Evolutionary conservation across 2,113 vertebrate genomes (phyloP), one percentile per base, ranked within the genome.

Genomic region (Morone chrysops): DNA sequence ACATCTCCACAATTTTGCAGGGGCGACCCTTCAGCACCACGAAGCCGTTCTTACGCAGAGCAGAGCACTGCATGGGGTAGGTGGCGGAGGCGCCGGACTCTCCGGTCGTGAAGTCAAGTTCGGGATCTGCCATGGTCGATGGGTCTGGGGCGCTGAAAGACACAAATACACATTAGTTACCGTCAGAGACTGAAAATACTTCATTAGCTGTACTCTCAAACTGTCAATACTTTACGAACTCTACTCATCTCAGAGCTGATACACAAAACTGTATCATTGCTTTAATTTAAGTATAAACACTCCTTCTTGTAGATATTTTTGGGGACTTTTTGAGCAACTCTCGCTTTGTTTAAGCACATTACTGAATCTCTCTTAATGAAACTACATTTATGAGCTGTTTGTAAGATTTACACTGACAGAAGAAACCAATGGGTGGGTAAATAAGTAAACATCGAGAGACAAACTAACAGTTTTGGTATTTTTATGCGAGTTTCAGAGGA

Each of bases 1-100:
- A 97, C 98, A 99, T 99, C 93, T 99, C 98, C 47, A 99, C 98
- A 79, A 99, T 99, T 93, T 98, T 99, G 95, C 98, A 99, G 65
- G 98, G 98, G 75, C 96, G 96, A 9, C 97, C 96, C 94, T 98
- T 99, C 90, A 99, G 96, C 91, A 99, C 96, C 94, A 99, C 98
- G 48, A 97, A 97, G 78, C 98, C 98, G 90, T 99, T 99, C 94
- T 99, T 99, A 70, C 98, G 98, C 96, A 99, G 96, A 54, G 97
- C 97, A 8, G 97, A 99, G 94, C 98, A 99, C 93, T 99, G 98
- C 96, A 97, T 97, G 53, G 98, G 98, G 88, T 95, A 98, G 56
- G 98, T 99, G 94, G 90, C 91, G 88, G 98, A 99, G 88, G 98
- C 98, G 85, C 98, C 98, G 54, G 98, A 97, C 91, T 99, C 98